Percentiles rank a stretch among this genome's conserved stretches.
phyloP scores from a whole-genome alignment of 2,113 vertebrate genomes.

The Lasiurus cinereus region DNA sequence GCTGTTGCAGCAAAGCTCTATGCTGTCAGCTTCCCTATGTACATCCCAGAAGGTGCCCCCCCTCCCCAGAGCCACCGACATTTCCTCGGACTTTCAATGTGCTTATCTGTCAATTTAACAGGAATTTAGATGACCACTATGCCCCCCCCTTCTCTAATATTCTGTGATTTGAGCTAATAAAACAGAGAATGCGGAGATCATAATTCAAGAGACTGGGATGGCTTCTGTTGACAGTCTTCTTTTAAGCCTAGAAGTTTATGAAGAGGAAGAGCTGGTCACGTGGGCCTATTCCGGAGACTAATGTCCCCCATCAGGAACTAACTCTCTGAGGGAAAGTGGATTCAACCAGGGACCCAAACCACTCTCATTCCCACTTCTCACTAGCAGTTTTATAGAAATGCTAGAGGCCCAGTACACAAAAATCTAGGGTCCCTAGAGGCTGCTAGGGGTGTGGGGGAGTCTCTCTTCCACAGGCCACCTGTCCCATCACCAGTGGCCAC shows the following conservation, averaged over 20 bases:
- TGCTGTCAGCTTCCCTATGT: background rate
- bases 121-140: background rate
- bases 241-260: background rate
- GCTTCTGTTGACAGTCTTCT: background rate
- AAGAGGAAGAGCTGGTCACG: background rate
- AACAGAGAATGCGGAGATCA: background rate
- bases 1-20: rapidly evolving
- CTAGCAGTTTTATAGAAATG: background rate
- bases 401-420: too few relatives aligned
- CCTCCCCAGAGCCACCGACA: background rate
- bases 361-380: background rate
- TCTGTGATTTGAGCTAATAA: background rate
- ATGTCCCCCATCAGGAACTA: background rate
- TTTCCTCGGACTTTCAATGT: background rate
- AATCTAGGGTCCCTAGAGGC: too few relatives aligned
- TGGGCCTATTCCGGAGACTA: background rate
- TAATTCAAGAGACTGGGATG: background rate
- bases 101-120: background rate
- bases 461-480: too few relatives aligned
- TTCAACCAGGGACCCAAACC: background rate
- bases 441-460: too few relatives aligned
- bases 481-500: too few relatives aligned
- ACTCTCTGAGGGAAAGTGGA: background rate
- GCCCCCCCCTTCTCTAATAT: too few relatives aligned
- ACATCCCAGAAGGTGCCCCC: background rate